Conservation (phyloP, 2,888 invertebrate genomes). For the Holacanthella duospinosa region DNA sequence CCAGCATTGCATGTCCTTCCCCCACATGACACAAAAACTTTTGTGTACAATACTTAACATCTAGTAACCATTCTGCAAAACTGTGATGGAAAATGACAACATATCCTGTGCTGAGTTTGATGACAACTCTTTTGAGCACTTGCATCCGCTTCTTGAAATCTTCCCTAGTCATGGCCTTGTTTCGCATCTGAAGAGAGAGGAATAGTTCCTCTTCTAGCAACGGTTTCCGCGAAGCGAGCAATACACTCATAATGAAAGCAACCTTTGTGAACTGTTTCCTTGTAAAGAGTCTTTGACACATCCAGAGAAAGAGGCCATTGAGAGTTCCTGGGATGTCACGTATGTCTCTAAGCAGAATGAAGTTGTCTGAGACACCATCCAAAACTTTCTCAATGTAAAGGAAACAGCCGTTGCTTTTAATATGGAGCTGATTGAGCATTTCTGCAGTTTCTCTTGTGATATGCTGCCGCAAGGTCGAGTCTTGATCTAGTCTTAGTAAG, state of each 20-base stretch:
- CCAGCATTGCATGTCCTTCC: slow-evolving; percentile 79
- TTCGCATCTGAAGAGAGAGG: slow-evolving; percentile 68
- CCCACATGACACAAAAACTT: slow-evolving; percentile 78
- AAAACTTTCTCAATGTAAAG: slow-evolving; percentile 76
- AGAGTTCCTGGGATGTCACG: slow-evolving; percentile 88
- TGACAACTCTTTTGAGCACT: slow-evolving; percentile 56
- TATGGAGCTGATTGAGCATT: slow-evolving; percentile 84
- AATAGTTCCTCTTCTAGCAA: slow-evolving; percentile 71
- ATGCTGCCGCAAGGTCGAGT: slow-evolving; percentile 75
- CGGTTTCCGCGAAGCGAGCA: slow-evolving; percentile 75
- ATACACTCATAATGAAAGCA: slow-evolving; percentile 70
- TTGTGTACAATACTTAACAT: slow-evolving; percentile 95
- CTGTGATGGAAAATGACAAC: slow-evolving; percentile 81
- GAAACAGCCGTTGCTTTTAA: slow-evolving; percentile 90
- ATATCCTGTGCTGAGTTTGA: slow-evolving; percentile 41
- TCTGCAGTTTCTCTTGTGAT: slow-evolving; percentile 86
- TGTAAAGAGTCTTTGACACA: slow-evolving; percentile 84
- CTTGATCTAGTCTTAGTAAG: slow-evolving; percentile 74
- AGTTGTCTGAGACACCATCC: slow-evolving; percentile 85
- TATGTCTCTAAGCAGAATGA: slow-evolving; percentile 81
- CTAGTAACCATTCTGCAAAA: slow-evolving; percentile 86
- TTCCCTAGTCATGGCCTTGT: slow-evolving; percentile 63
- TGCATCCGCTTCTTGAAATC: slow-evolving; percentile 70
- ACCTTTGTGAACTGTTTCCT: slow-evolving; percentile 78
- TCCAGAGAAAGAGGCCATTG: slow-evolving; percentile 88